These are phyloP conservation scores for Melolontha melolontha DNA, from an alignment of 2,888 invertebrate genomes.

Conservation along the genomic window DNA sequence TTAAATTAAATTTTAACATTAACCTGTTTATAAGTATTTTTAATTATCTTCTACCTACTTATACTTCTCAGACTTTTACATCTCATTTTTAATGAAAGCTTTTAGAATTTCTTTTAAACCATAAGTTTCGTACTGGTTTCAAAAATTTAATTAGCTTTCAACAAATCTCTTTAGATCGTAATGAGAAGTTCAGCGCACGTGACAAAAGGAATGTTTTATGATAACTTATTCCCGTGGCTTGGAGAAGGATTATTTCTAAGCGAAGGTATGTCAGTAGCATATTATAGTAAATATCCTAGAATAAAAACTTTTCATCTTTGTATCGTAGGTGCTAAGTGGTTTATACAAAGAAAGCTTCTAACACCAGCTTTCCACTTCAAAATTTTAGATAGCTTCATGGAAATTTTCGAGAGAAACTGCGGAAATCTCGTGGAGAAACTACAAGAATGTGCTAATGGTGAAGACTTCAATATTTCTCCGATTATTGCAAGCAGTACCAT, in stretches of 20 bases:
- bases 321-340: slow-evolving; percentile 52
- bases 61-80: no score
- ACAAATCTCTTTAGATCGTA: slow-evolving; percentile 46
- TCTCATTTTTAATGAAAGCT: no score
- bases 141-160: no score
- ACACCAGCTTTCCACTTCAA: slow-evolving; percentile 59
- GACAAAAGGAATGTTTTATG: slow-evolving; percentile 51
- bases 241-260: slow-evolving; percentile 55
- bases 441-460: slow-evolving; percentile 49
- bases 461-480: slow-evolving; percentile 56
- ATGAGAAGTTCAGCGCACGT: slow-evolving; percentile 51
- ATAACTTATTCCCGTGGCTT: slow-evolving; percentile 51
- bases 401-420: slow-evolving; percentile 55
- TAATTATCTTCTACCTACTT: no score
- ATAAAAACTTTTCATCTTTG: background rate
- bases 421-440: slow-evolving; percentile 50
- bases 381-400: slow-evolving; percentile 55
- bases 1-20: no score
- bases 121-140: no score
- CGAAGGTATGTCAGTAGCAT: slow-evolving; percentile 45
- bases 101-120: no score
- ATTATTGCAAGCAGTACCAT: slow-evolving; percentile 55
- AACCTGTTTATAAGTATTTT: no score
- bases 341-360: slow-evolving; percentile 52
- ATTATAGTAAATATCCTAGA: background rate